Base-by-base conservation (phyloP, 2,113 vertebrate species). In the Phyllostomus discolor region DNA sequence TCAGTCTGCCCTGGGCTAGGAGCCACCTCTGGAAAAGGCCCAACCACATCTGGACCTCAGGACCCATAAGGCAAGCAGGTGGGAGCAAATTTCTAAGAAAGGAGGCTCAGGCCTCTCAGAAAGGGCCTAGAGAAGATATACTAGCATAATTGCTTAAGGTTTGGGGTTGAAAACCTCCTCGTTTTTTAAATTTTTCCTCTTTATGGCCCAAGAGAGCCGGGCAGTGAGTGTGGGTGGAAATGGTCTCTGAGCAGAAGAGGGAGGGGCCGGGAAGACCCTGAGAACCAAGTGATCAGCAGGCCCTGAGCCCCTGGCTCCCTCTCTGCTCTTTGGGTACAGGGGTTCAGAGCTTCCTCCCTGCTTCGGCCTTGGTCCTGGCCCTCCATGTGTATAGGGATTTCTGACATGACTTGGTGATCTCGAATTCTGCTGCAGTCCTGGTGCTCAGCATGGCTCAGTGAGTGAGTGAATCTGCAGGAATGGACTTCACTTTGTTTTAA, bases 81-180 rank as follows among this genome's bases (percentile, higher is more conserved):
- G n/a, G 66, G 66, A 69, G n/a, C 7, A 12, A 41, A 12, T 1
- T 59, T 11, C 19, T 10, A 7, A 4, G n/a, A n/a, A 35, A 69
- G 38, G 35, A 10, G 50, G 0, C 38, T 2, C 38, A 7, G 10
- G 16, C 2, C 24, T 26, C 46, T 7, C 57, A 38, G 57, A n/a
- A 19, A 15, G 35, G 66, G 66, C n/a, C 33, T 17, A 69, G 54
- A 4, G 41, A 28, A 9, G 48, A 9, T 9, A 12, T 7, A 4
- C 28, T 10, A 10, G 7, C 48, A 17, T 5, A 0, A 2, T 2
- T 7, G 66, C 7, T 16, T 35, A 24, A 5, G 69, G 38, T 19
- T 43, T 4, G 52, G 24, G 20, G 11, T 1, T 10, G 17, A n/a
- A 24, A 3, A 4, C 38, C 1, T 1, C 54, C 26, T 33, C 2